A percentile compares a stretch with the other conserved stretches of the same genome.
Evolutionary conservation across 2,797 vertebrate species (phyloP).

Genomic region (Lophotriccus pileatus): DNA sequence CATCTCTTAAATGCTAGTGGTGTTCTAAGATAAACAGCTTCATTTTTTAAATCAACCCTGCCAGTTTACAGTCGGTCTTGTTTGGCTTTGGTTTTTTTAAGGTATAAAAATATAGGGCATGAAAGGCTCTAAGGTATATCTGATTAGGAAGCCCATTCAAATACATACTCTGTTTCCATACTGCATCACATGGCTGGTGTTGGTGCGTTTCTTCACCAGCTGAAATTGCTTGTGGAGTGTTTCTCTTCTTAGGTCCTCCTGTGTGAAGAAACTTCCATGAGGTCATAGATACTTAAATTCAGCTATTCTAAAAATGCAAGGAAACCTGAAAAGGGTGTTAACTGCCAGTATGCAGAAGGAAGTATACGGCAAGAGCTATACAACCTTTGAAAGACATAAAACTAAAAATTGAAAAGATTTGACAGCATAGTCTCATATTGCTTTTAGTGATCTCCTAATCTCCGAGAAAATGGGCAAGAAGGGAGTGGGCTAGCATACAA

Average conservation of each 20-base stretch:
- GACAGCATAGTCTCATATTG: not conserved
- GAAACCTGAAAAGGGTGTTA: not conserved
- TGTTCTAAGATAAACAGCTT: not conserved
- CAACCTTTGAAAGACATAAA: not conserved
- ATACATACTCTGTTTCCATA: constrained; percentile 84
- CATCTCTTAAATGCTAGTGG: not conserved
- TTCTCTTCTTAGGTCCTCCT: constrained; percentile 93
- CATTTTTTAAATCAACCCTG: not conserved
- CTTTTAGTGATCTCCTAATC: not conserved
- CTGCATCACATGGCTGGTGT: constrained; percentile 97
- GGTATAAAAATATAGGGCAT: not conserved
- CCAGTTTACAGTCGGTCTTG: not conserved
- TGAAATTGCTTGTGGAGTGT: constrained; percentile 89
- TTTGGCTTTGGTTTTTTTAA: not conserved
- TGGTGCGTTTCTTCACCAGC: constrained; percentile 88
- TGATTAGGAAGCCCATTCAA: not conserved
- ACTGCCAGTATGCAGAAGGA: not conserved
- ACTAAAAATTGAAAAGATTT: not conserved
- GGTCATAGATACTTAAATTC: not conserved
- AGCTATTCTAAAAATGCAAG: not conserved
- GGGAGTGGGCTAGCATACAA: not conserved
- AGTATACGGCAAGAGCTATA: not conserved
- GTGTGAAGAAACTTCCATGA: constrained; percentile 6
- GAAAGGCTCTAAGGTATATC: not conserved
- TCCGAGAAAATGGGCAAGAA: not conserved